Evolutionary conservation across 2,888 invertebrate genomes (phyloP).

Genomic region (Amitus sp.): DNA sequence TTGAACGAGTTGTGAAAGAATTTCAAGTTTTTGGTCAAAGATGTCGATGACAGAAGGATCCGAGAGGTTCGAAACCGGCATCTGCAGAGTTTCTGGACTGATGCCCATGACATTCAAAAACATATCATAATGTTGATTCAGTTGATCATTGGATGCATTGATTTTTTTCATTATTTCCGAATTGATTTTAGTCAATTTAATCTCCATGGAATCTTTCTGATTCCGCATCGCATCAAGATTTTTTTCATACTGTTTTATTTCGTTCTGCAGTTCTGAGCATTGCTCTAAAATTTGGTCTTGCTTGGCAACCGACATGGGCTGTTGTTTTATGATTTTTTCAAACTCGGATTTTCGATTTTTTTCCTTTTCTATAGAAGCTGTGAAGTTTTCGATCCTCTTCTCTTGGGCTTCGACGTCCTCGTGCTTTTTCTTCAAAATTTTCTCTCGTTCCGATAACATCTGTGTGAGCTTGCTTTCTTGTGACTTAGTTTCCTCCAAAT

Average conservation of each 20-base stretch:
- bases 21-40: no score
- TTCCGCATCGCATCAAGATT: constrained; percentile 54
- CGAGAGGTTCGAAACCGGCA: constrained; percentile 8
- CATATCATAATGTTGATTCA: constrained; percentile 35
- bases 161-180: constrained; percentile 51
- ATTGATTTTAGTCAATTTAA: constrained; percentile 49
- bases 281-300: constrained; percentile 49
- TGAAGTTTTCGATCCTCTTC: constrained; percentile 32
- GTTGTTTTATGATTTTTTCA: constrained; percentile 45
- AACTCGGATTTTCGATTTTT: constrained; percentile 40
- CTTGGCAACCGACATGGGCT: constrained; percentile 51
- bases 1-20: no score
- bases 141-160: constrained; percentile 53
- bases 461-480: not conserved
- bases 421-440: no score
- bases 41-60: no score
- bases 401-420: constrained; percentile 41
- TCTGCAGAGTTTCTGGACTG: not conserved
- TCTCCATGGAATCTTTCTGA: constrained; percentile 52
- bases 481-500: not conserved
- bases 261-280: constrained; percentile 48
- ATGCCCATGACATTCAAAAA: not conserved
- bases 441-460: not conserved
- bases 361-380: constrained; percentile 41
- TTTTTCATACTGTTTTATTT: constrained; percentile 48